Evolutionary conservation across 2,797 vertebrate species (phyloP), one percentile per base, ranked within the genome.

Genomic region (Schizopygopsis malacanthus): DNA sequence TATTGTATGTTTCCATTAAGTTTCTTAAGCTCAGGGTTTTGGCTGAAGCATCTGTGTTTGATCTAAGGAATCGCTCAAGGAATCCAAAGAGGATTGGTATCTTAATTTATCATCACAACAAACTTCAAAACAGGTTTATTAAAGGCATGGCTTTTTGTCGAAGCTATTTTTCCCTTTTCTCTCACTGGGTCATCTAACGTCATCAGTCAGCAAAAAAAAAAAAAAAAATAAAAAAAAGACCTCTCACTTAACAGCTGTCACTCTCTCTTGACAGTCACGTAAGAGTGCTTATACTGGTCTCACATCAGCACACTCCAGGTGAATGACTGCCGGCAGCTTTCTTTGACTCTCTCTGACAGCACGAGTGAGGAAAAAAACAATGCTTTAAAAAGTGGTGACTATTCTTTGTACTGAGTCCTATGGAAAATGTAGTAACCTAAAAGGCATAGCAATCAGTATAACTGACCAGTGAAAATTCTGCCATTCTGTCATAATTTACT

Each of bases 71-170:
- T 79, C 7, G 83, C 83, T 81, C 71, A 65, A 78, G 76, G 81
- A 89, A 84, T 81, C 67, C 39, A 77, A 69, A 77, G 79, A 70
- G 78, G 81, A 79, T 63, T 89, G 77, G 59, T 63, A 87, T 85
- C 77, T 54, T 82, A 83, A 72, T 87, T 84, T 86, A 84, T 77
- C 65, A 82, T 54, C 43, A 77, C 82, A 86, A 83, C 69, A 86
- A 85, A 85, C 71, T 83, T 88, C 45, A 88, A 78, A 86, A 89
- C 25, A 13, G 52, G 45, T 80, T 80, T 70, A 79, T 56, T 70
- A 84, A 84, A 86, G 69, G 50, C 61, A 79, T 69, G 41, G 16
- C 39, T 43, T 25, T 37, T 73, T 69, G 67, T 76, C 52, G 1
- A 6, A 78, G 16, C 47, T 54, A 59, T 59, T 71, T 84, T 63